Conservation (phyloP, 1,140 invertebrate species). For the Holotrichia oblita region DNA sequence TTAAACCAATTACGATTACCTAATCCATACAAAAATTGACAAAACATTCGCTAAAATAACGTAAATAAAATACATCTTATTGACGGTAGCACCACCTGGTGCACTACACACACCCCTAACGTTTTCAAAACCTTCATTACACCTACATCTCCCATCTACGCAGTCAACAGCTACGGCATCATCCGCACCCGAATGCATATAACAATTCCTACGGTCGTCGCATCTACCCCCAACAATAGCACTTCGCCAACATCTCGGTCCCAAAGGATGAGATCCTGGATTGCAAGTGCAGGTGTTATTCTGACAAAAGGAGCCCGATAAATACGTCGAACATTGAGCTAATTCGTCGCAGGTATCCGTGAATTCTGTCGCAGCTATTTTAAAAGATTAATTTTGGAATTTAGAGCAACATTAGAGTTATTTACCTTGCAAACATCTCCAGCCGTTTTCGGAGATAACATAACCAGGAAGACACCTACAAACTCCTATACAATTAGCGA, state of each 20-base stretch:
- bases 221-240: background rate
- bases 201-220: conserved; percentile 3
- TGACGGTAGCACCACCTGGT: background rate
- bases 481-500: background rate
- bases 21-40: background rate
- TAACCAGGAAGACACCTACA: conserved; percentile 8
- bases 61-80: background rate
- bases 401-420: background rate
- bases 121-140: background rate
- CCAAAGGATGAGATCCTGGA: conserved; percentile 22
- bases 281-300: conserved; percentile 11
- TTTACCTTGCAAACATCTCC: conserved; percentile 12
- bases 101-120: background rate
- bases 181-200: background rate
- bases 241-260: background rate
- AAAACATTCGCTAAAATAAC: background rate
- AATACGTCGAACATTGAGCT: conserved; percentile 24
- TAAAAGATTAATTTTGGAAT: background rate
- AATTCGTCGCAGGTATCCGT: conserved; percentile 10
- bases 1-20: background rate
- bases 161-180: background rate
- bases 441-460: background rate
- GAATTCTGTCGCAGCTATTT: conserved; percentile 29
- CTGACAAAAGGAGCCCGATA: conserved; percentile 12
- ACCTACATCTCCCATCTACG: background rate